A percentile compares a stretch with the other conserved stretches of the same genome.
These are phyloP conservation scores for Beaufortia kweichowensis DNA, from an alignment of 2,113 vertebrate species.

Conservation along the genomic window DNA sequence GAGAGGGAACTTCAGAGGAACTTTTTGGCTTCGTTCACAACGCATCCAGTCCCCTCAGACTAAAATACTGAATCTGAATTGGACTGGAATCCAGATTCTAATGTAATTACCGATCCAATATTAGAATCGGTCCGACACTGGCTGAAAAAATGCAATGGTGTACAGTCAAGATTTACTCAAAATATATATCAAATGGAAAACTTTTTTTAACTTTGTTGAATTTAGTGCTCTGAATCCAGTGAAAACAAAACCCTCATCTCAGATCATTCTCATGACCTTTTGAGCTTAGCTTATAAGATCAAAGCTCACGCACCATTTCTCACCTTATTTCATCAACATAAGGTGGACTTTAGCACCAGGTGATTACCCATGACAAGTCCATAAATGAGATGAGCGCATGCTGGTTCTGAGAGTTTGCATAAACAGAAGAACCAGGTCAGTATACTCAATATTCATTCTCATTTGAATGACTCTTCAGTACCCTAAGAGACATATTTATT, in stretches of 20 bases:
- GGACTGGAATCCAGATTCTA: no score
- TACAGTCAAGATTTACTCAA: no score
- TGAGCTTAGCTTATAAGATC: background rate
- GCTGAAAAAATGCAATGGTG: no score
- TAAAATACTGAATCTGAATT: no score
- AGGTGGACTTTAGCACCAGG: background rate
- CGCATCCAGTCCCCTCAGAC: background rate
- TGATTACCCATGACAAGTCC: slow-evolving; percentile 9
- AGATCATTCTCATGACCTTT: background rate
- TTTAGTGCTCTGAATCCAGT: background rate
- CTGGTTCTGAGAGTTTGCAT: background rate
- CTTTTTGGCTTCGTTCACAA: background rate
- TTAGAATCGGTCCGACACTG: no score
- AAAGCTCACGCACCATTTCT: background rate
- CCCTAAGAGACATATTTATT: no score
- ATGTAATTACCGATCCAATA: no score
- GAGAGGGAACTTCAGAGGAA: background rate
- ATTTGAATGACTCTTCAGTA: no score
- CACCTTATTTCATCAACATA: background rate
- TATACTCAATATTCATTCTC: no score
- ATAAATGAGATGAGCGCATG: background rate
- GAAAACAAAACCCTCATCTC: background rate
- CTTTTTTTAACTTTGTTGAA: no score
- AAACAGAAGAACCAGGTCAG: background rate
- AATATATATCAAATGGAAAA: no score